These are phyloP conservation scores for Mormyrus proboscirostris DNA, from an alignment of 2,797 vertebrate species.

Conservation along the genomic window DNA sequence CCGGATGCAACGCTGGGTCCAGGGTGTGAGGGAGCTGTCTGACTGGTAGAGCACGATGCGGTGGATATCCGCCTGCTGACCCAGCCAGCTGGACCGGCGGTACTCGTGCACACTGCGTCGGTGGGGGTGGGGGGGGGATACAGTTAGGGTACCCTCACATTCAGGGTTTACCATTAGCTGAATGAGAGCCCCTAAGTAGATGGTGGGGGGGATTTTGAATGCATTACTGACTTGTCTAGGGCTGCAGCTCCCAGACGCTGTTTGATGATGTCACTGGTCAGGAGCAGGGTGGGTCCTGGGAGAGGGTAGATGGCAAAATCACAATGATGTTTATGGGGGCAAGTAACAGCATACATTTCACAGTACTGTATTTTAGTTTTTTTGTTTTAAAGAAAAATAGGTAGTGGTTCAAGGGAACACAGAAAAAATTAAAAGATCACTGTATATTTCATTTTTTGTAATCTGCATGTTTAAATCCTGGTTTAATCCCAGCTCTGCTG, in stretches of 20 bases:
- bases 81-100: slow-evolving; percentile 88
- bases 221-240: slow-evolving; percentile 74
- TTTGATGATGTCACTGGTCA: slow-evolving; percentile 88
- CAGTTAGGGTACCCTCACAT: neutral
- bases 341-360: neutral
- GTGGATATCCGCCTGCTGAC: slow-evolving; percentile 92
- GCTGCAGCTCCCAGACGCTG: slow-evolving; percentile 81
- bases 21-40: slow-evolving; percentile 77
- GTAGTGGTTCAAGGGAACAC: neutral
- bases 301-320: slow-evolving; percentile 7
- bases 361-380: neutral
- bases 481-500: neutral
- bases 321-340: neutral
- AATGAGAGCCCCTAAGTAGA: neutral
- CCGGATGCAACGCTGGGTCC: slow-evolving; percentile 90
- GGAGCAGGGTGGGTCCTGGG: slow-evolving; percentile 76
- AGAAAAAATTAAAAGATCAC: neutral
- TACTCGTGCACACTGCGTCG: slow-evolving; percentile 75
- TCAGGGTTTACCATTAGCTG: neutral
- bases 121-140: neutral
- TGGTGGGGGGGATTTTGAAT: neutral
- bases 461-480: neutral
- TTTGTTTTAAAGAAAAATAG: neutral
- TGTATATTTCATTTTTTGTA: neutral
- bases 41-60: slow-evolving; percentile 91